Conservation (phyloP, 2,113 vertebrate genomes). For the Mellivora capensis region DNA sequence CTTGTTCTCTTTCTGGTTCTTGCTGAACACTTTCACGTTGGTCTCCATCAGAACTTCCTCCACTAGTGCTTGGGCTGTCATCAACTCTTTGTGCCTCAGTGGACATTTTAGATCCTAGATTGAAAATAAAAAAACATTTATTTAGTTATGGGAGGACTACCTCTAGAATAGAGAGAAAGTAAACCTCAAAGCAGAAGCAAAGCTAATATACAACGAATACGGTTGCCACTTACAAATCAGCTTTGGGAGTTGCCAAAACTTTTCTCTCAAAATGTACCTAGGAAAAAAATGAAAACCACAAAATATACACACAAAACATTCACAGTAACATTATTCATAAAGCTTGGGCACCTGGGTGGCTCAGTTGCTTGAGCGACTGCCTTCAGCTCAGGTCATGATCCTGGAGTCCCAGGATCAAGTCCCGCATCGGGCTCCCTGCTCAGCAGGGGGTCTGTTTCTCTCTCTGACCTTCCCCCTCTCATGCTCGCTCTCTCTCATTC, state of each 20-base stretch:
- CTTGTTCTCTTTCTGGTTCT: conserved; percentile 95
- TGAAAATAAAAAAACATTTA: conserved; percentile 42
- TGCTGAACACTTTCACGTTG: conserved; percentile 93
- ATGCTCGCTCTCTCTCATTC: too few species aligned
- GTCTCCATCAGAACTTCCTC: conserved; percentile 97
- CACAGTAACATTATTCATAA: neutral
- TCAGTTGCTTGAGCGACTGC: too few species aligned
- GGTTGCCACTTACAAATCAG: neutral
- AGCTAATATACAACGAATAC: neutral
- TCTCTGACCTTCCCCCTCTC: too few species aligned
- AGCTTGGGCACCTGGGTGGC: neutral
- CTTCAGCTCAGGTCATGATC: too few species aligned
- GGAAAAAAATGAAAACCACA: neutral
- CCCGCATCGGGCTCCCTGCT: too few species aligned
- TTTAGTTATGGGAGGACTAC: neutral
- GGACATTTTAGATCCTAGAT: conserved; percentile 93
- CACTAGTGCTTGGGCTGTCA: conserved; percentile 98
- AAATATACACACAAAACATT: neutral
- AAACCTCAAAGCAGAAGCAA: neutral
- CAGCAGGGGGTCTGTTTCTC: too few species aligned
- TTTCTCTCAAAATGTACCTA: neutral
- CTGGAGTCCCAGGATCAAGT: too few species aligned
- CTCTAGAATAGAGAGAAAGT: neutral
- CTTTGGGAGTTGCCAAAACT: neutral
- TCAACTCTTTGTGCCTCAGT: conserved; percentile 97